Evolutionary conservation across 1,140 invertebrate genomes (phyloP).

Genomic region (Drosophila chauvacae): DNA sequence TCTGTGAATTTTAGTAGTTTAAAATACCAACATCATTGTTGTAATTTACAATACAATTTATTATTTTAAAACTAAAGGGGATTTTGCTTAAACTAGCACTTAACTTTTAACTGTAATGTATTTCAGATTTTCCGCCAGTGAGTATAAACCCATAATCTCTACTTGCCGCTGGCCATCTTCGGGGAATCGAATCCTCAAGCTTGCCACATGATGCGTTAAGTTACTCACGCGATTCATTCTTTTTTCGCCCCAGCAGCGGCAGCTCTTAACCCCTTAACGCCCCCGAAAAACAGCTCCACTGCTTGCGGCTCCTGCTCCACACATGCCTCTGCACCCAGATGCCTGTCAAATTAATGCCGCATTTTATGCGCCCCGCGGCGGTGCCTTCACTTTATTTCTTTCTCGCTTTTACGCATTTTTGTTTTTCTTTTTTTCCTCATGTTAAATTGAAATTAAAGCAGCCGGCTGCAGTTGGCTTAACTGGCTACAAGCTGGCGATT

Average conservation of each 20-base stretch:
- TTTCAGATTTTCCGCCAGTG: not conserved
- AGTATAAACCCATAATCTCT: not conserved
- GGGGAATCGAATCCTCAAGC: constrained; percentile 15
- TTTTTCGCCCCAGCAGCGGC: constrained; percentile 8
- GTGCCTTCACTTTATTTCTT: constrained; percentile 9
- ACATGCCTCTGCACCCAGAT: constrained; percentile 28
- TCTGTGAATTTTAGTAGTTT: not conserved
- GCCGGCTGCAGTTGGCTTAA: constrained; percentile 33
- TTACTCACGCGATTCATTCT: constrained; percentile 11
- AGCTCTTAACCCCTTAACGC: constrained; percentile 36
- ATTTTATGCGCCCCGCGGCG: constrained; percentile 45
- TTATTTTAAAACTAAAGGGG: too few species aligned
- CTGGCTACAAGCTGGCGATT: constrained; percentile 45
- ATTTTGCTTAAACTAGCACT: too few species aligned
- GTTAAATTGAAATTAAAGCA: constrained; percentile 46
- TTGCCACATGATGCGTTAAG: constrained; percentile 36
- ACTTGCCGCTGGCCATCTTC: constrained; percentile 13
- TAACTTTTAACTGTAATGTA: not conserved
- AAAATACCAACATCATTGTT: not conserved
- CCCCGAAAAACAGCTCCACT: not conserved
- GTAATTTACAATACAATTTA: not conserved
- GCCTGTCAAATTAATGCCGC: constrained; percentile 47
- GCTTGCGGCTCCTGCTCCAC: constrained; percentile 2
- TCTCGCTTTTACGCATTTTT: constrained; percentile 1
- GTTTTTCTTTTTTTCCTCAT: not conserved